A percentile compares a stretch with the other conserved stretches of the same genome.
Conservation (phyloP, 2,113 vertebrate species). For the Tychaedon coryphoeus region DNA sequence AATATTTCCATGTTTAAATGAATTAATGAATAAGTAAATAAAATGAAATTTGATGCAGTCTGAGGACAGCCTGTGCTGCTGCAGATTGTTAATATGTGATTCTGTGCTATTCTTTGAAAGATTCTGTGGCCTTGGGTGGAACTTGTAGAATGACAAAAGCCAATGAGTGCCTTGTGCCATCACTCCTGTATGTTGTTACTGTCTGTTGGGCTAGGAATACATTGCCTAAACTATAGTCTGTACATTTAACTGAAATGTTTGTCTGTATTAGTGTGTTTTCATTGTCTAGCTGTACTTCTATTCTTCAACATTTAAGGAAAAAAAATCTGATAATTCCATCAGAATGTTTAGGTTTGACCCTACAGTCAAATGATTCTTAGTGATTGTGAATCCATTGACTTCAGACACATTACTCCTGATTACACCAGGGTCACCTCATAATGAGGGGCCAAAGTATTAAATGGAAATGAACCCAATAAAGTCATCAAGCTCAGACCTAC, state of each 20-base stretch:
- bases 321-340: not conserved
- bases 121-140: not conserved
- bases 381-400: constrained; percentile 27
- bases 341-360: constrained; percentile 3
- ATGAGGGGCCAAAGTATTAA: constrained; percentile 31
- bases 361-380: not conserved
- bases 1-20: not conserved
- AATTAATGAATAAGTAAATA: not conserved
- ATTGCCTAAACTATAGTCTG: not conserved
- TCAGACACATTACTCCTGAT: constrained; percentile 29
- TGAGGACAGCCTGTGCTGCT: not conserved
- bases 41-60: not conserved
- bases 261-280: not conserved
- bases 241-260: not conserved
- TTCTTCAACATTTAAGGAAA: not conserved
- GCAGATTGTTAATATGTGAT: not conserved
- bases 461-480: constrained; percentile 51
- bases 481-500: constrained; percentile 20
- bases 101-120: not conserved
- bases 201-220: not conserved
- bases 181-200: not conserved
- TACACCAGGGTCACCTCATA: not conserved
- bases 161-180: not conserved
- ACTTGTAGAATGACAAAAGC: not conserved
- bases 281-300: not conserved